Base-by-base conservation (phyloP, 2,888 invertebrate species). In the Colostygia pectinataria region DNA sequence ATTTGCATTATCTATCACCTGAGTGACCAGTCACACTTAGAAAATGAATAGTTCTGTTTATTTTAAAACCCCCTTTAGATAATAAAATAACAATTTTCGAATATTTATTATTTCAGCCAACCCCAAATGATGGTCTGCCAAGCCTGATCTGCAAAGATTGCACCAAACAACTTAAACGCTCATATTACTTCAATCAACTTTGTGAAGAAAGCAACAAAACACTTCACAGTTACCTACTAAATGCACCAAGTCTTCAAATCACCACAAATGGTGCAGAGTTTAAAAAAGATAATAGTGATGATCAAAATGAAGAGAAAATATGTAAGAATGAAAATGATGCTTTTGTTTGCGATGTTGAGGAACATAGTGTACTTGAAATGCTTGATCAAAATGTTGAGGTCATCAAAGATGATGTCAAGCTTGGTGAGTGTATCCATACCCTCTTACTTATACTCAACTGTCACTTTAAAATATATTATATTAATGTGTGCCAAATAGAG, bases 131-230 rank as follows among this genome's bases (percentile, higher is more conserved):
- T 57, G 78, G 83, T 34, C 55, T 90, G 20, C 90, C 90, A 1
- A 72, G 74, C 9, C 57, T 72, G 37, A 86, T 90, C 40, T 90
- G 90, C 52, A 89, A 84, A 55, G 83, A 83, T 13, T 90, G 90
- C 54, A 66, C 69, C 42, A 72, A 76, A 24, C 82, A 82, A 39
- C 65, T 90, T 0, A 88, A 85, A 61, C 68, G 74, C 34, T 65
- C 78, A 0, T 89, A 81, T 44, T 41, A 69, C n/a, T 89, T 90
- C 53, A 80, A 80, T 43, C 51, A 76, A 14, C 78, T 73, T 57
- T 89, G 89, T 53, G 80, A 80, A 27, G 69, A 79, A 27, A 89
- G 83, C 59, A 81, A 90, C 23, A 68, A 63, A 47, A 80, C 68
- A 41, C 57, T 90, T 1, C 71, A 65, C 53, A 48, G 50, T 2